Evolutionary conservation across 2,797 vertebrate genomes (phyloP).

Genomic region (Eremophila alpestris): DNA sequence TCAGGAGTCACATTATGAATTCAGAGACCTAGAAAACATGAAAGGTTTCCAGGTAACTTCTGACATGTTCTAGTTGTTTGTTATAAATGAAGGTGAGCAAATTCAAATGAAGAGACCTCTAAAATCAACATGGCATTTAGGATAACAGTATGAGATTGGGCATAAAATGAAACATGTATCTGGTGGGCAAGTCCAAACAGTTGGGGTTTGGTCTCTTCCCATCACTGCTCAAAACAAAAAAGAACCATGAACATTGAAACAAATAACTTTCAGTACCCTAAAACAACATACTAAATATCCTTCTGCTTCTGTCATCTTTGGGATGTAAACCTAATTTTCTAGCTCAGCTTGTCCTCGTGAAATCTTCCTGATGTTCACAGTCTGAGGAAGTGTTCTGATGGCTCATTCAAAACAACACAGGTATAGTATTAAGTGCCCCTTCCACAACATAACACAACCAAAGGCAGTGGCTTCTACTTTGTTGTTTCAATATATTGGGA

Average conservation of each 20-base stretch:
- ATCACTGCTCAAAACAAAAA: background rate
- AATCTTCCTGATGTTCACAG: background rate
- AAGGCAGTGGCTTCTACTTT: background rate
- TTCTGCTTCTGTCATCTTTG: background rate
- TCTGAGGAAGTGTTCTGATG: background rate
- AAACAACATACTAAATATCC: background rate
- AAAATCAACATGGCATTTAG: background rate
- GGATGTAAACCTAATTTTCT: background rate
- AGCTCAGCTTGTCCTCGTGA: background rate
- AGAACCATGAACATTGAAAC: background rate
- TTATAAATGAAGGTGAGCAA: background rate
- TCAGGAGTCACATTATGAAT: background rate
- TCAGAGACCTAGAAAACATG: background rate
- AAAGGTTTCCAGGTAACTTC: background rate
- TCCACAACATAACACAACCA: background rate
- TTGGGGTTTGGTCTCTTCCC: background rate
- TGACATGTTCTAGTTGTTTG: background rate
- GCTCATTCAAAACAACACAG: background rate
- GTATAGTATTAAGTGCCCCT: background rate
- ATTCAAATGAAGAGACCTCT: background rate
- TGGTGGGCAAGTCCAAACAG: background rate
- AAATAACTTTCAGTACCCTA: background rate
- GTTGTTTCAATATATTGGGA: background rate
- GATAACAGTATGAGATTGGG: background rate
- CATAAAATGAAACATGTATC: background rate